Conservation (phyloP, 1,140 invertebrate species). For the Scaptodrosophila lebanonensis region DNA sequence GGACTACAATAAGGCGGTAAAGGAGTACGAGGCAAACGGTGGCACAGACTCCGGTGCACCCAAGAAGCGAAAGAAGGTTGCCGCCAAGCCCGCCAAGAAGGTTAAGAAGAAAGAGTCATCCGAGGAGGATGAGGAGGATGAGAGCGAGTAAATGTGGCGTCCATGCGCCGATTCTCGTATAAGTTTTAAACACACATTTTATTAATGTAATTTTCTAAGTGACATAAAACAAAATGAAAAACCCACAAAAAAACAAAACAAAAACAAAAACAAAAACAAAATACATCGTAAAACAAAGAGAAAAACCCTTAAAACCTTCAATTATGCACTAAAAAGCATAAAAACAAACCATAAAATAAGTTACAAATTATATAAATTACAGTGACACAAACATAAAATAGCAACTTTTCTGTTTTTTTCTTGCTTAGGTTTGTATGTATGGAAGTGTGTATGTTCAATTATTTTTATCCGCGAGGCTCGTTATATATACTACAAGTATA, state of each 20-base stretch:
- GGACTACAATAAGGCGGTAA: constrained; percentile 90
- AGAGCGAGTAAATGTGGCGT: constrained; percentile 62
- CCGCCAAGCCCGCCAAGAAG: constrained; percentile 76
- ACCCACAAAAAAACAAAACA: constrained; percentile 34
- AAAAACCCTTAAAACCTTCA: constrained; percentile 61
- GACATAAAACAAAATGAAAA: constrained; percentile 51
- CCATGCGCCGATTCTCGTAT: constrained; percentile 35
- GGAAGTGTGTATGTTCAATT: constrained; percentile 39
- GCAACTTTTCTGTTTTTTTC: constrained; percentile 56
- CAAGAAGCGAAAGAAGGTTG: constrained; percentile 77
- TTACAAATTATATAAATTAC: constrained; percentile 19
- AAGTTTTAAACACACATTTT: constrained; percentile 75
- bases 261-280: constrained; percentile 36
- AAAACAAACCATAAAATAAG: constrained; percentile 46
- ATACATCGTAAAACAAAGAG: constrained; percentile 26
- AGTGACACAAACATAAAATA: constrained; percentile 35
- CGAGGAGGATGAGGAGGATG: constrained; percentile 73
- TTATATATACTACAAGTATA: no score
- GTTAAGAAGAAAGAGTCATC: constrained; percentile 78
- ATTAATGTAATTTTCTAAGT: constrained; percentile 76
- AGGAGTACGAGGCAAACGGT: constrained; percentile 89
- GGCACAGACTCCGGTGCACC: constrained; percentile 79
- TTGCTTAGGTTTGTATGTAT: constrained; percentile 69
- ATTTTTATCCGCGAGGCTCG: constrained; percentile 21
- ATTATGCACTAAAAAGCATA: constrained; percentile 55